phyloP scores from a whole-genome alignment of 2,888 invertebrate species.

The Griposia aprilina region DNA sequence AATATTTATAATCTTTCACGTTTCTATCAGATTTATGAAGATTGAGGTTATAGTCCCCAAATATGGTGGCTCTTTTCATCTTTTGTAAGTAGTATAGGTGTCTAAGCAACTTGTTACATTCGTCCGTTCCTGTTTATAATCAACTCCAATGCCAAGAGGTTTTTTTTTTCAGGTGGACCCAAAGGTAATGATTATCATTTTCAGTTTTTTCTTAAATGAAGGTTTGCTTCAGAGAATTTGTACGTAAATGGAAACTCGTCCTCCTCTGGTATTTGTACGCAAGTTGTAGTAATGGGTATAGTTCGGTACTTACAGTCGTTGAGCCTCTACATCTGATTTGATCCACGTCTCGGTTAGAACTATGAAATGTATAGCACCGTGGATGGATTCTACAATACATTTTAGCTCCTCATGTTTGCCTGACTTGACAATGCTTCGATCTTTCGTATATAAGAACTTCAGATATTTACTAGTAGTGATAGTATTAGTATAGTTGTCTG shows the following conservation, averaged over 20 bases:
- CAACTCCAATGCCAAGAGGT: too few relatives aligned
- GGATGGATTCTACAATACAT: constrained; percentile 20
- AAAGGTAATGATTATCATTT: too few relatives aligned
- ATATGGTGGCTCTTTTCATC: too few relatives aligned
- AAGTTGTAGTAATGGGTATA: constrained; percentile 34
- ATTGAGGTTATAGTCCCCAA: too few relatives aligned
- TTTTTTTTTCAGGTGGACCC: too few relatives aligned
- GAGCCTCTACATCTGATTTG: constrained; percentile 25
- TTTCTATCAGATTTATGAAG: too few relatives aligned
- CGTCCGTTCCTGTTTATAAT: too few relatives aligned
- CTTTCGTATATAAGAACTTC: constrained; percentile 15
- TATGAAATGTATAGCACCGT: constrained; percentile 11
- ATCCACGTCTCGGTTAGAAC: constrained; percentile 32
- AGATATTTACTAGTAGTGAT: constrained; percentile 1
- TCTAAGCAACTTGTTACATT: too few relatives aligned
- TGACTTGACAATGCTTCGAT: constrained; percentile 1
- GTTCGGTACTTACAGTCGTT: constrained; percentile 13
- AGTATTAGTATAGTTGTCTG: constrained; percentile 14
- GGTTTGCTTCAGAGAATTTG: not conserved
- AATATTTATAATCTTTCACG: too few relatives aligned
- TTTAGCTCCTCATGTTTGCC: constrained; percentile 17
- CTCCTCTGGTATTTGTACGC: constrained; percentile 19
- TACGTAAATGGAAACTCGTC: constrained; percentile 26
- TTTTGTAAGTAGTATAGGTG: too few relatives aligned
- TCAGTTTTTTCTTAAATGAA: too few relatives aligned